phyloP scores from a whole-genome alignment of 2,888 invertebrate genomes.

The Listrodromus nycthemerus region DNA sequence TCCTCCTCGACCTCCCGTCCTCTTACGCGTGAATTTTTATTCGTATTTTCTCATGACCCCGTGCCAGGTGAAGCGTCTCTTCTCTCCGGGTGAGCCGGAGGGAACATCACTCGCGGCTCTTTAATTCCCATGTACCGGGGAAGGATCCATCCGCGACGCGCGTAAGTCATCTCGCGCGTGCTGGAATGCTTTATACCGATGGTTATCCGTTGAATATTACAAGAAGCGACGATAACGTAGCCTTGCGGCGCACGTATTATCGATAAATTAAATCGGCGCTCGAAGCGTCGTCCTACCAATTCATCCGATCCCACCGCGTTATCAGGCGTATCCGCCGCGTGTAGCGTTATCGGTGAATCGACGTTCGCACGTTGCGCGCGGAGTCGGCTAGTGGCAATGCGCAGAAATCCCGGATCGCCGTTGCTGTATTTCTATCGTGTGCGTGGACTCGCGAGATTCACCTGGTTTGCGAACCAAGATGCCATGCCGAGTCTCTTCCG shows the following conservation, averaged over 20 bases:
- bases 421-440: conserved; percentile 30
- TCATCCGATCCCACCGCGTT: conserved; percentile 30
- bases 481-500: conserved; percentile 24
- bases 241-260: conserved; percentile 30
- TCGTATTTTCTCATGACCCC: conserved; percentile 51
- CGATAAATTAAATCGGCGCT: conserved; percentile 52
- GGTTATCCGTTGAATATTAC: conserved; percentile 12
- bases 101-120: conserved; percentile 3
- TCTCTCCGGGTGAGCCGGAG: neutral
- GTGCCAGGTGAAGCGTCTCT: conserved; percentile 25
- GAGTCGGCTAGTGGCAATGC: neutral
- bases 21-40: conserved; percentile 51
- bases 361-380: conserved; percentile 51
- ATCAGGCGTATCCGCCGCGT: conserved; percentile 26
- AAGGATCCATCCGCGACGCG: conserved; percentile 1
- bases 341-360: conserved; percentile 58
- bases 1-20: conserved; percentile 41
- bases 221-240: conserved; percentile 23
- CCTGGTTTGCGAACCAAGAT: conserved; percentile 30
- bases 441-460: conserved; percentile 19
- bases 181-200: conserved; percentile 56
- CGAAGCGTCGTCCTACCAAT: conserved; percentile 47
- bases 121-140: conserved; percentile 17
- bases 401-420: conserved; percentile 29
- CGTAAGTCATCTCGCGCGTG: conserved; percentile 28